phyloP scores from a whole-genome alignment of 2,888 invertebrate genomes.

The Drosophila yooni region DNA sequence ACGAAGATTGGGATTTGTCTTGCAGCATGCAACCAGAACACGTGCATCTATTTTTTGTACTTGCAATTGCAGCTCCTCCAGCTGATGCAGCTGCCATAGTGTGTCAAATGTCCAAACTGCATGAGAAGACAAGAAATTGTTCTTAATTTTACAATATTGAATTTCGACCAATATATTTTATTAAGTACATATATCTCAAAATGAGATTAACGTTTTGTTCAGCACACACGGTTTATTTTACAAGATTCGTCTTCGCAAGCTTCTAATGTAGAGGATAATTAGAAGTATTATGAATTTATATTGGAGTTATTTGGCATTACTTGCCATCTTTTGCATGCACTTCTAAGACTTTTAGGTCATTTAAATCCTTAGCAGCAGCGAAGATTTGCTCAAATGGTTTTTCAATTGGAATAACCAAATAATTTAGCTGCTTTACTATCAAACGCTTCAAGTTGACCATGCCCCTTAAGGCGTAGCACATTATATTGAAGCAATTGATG shows the following conservation, averaged over 20 bases:
- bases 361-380: constrained; percentile 24
- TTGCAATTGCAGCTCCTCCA: constrained; percentile 44
- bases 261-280: background rate
- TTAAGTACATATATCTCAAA: background rate
- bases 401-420: constrained; percentile 9
- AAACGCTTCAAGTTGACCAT: constrained; percentile 48
- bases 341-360: constrained; percentile 27
- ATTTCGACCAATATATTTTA: background rate
- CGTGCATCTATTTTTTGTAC: constrained; percentile 19
- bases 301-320: background rate
- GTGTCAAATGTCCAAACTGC: constrained; percentile 44
- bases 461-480: constrained; percentile 32
- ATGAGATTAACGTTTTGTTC: background rate
- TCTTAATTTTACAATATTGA: background rate
- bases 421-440: constrained; percentile 32
- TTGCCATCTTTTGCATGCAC: constrained; percentile 47
- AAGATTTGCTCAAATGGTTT: constrained; percentile 54
- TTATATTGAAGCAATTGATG: constrained; percentile 35
- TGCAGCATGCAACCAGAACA: constrained; percentile 56
- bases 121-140: background rate
- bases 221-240: background rate
- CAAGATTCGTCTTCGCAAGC: background rate
- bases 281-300: background rate
- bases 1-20: constrained; percentile 41
- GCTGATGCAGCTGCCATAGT: constrained; percentile 25